Evolutionary conservation across 2,113 vertebrate species (phyloP).

Genomic region (Ceyx cyanopectus): DNA sequence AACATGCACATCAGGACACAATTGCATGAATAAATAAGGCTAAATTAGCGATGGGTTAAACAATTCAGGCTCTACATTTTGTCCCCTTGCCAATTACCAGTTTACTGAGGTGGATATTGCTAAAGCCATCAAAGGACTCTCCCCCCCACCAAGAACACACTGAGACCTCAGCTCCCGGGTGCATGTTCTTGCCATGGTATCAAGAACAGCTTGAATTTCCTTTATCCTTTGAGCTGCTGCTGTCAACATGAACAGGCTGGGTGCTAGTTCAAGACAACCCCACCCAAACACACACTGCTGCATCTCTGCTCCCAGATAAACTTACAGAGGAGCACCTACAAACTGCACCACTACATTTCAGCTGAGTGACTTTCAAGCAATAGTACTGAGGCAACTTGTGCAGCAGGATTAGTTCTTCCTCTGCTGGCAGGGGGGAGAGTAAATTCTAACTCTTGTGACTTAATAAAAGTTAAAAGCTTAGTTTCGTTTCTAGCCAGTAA

Average conservation of each 20-base stretch:
- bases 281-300: fast-evolving
- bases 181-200: fast-evolving
- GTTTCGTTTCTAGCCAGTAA: not conserved
- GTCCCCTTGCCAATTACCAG: not conserved
- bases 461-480: not conserved
- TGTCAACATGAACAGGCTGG: fast-evolving
- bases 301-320: not conserved
- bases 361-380: not conserved
- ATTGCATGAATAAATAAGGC: not conserved
- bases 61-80: fast-evolving
- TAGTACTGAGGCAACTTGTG: fast-evolving
- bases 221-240: not conserved
- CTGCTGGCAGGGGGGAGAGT: not conserved
- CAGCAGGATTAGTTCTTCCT: not conserved
- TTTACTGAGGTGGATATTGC: no score
- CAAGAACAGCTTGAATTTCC: not conserved
- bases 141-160: no score
- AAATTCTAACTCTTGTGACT: not conserved
- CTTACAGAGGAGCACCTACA: not conserved
- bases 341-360: fast-evolving
- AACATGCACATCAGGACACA: not conserved
- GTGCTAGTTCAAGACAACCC: not conserved
- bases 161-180: fast-evolving
- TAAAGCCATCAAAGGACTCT: not conserved
- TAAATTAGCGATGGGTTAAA: not conserved